Base-by-base conservation (phyloP, 1,140 invertebrate genomes). In the Zaprionus inermis region DNA sequence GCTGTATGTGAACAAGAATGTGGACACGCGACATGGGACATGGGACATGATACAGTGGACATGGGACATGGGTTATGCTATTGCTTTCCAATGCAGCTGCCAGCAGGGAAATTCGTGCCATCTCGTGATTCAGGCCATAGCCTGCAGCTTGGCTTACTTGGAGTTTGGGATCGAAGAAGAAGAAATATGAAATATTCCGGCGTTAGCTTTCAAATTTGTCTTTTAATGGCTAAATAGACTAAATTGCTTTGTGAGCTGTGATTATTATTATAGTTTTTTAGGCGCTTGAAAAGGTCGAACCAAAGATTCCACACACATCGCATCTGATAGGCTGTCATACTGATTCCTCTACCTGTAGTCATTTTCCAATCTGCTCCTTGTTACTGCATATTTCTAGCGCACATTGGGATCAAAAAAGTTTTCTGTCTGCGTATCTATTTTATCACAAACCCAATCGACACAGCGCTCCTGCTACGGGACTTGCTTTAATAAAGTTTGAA, bases 101-200 rank as follows among this genome's bases (percentile, higher is more conserved):
- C 78, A 73, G 61, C 54, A 59, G 69, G 79, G 36, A 81, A 81
- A 73, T 81, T 68, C 78, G 78, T 81, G 56, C 44, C 16, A 41
- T 52, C 49, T n/a, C n/a, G n/a, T n/a, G n/a, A n/a, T n/a, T n/a
- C n/a, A n/a, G n/a, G n/a, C n/a, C n/a, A n/a, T n/a, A n/a, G n/a
- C n/a, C n/a, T n/a, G n/a, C n/a, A 32, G 30, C 7, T 32, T 32
- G 5, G 7, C 30, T 7, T 9, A 32, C 4, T 32, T 32, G 0
- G 30, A 32, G 7, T 28, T 5, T 28, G 24, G 3, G 24, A 28
- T 4, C 24, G 24, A 32, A 5, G 30, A 32, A 32, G 5, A 32
- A 32, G 4, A 10, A 6, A 7, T 32, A 28, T 28, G 3, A 38
- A 38, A 14, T 38, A 38, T n/a, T 38, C n/a, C n/a, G 2, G 36